These are phyloP conservation scores for Drosophila merina DNA, from an alignment of 2,888 invertebrate genomes.

Conservation along the genomic window DNA sequence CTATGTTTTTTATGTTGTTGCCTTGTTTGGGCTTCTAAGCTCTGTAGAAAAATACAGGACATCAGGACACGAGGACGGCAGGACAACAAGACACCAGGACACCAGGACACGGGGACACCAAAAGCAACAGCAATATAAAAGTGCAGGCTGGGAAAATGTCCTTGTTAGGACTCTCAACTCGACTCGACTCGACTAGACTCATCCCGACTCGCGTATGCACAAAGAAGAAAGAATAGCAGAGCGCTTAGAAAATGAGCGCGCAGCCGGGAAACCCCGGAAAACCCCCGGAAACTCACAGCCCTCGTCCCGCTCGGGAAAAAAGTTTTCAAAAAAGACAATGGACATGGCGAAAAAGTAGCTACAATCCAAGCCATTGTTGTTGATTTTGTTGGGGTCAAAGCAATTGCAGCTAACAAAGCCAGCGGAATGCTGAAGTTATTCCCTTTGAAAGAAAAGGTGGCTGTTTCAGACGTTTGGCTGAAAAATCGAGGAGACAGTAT, in stretches of 20 bases:
- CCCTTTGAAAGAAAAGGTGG: neutral
- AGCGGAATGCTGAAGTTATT: slow-evolving; percentile 24
- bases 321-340: slow-evolving; percentile 28
- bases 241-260: slow-evolving; percentile 27
- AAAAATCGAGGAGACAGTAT: neutral
- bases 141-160: slow-evolving; percentile 21
- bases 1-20: slow-evolving; percentile 22
- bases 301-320: neutral
- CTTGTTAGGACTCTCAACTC: slow-evolving; percentile 38
- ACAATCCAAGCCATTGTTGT: slow-evolving; percentile 33
- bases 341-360: slow-evolving; percentile 41
- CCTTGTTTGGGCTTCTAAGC: slow-evolving; percentile 39
- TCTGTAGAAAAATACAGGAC: slow-evolving; percentile 28
- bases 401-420: slow-evolving; percentile 49
- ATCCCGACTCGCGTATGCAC: slow-evolving; percentile 29
- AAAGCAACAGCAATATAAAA: slow-evolving; percentile 9
- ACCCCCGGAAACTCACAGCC: slow-evolving; percentile 1
- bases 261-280: slow-evolving; percentile 18
- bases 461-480: slow-evolving; percentile 1
- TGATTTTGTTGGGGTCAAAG: slow-evolving; percentile 36
- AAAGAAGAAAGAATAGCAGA: slow-evolving; percentile 18
- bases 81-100: neutral
- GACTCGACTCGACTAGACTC: slow-evolving; percentile 23
- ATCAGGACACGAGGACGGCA: slow-evolving; percentile 5
- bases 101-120: neutral